Base-by-base conservation (phyloP, 2,113 vertebrate species). In the Glaucidium brasilianum region DNA sequence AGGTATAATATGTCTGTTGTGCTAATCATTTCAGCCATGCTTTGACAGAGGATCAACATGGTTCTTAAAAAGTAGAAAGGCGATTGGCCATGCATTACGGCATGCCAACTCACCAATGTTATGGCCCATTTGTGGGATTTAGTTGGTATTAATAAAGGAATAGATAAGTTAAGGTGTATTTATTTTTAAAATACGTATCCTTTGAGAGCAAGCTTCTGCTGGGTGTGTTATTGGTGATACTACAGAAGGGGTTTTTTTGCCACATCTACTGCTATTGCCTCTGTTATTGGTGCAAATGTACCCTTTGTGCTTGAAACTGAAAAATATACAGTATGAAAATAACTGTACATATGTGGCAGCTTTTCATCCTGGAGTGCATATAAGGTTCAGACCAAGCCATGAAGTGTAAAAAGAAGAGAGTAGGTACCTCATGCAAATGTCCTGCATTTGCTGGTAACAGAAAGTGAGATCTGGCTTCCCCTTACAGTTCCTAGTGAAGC, bases 171-270 rank as follows among this genome's bases (percentile, higher is more conserved):
- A 55, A 56, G 19, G 30, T 67, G 18, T 8, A 22, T 72, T 55
- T 74, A 21, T 34, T 32, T 90, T 94, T 72, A 49, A 56, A 67
- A n/a, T 67, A 26, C 25, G 15, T 39, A 9, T 34, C 52, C 23
- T 82, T 34, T 80, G 15, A 76, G 37, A 88, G 22, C 13, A 75
- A 56, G 30, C 1, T 62, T 69, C 63, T 71, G n/a, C 18, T n/a
- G 62, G n/a, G 8, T 41, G 9, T 53, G 15, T 58, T 58, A 27
- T 47, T 2, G 6, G 17, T 62, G 19, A 13, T 12, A 3, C 18
- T 41, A 45, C 1, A 3, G 43, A 10, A 43, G 39, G 13, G 8
- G 2, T 0, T 2, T 27, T 52, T 75, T 64, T 55, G 13, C 29
- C 22, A 5, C 1, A 2, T 45, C 22, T 74, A 6, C 59, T 62